Conservation (phyloP, 1,140 invertebrate species). For the Drosophila dunni region DNA sequence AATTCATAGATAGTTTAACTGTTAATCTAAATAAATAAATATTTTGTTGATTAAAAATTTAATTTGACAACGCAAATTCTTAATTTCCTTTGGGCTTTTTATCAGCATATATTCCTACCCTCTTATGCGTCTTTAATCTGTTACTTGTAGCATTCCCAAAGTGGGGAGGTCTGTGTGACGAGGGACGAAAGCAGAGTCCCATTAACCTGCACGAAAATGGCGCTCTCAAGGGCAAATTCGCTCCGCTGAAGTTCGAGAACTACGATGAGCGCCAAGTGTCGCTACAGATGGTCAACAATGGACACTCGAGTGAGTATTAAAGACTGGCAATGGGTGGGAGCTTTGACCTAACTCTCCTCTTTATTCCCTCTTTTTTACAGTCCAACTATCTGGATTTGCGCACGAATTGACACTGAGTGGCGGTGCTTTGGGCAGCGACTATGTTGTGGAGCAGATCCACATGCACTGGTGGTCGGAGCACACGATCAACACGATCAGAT, state of each 20-base stretch:
- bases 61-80: too few relatives aligned
- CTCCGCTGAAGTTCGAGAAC: slow-evolving; percentile 79
- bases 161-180: slow-evolving; percentile 85
- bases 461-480: slow-evolving; percentile 93
- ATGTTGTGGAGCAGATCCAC: slow-evolving; percentile 89
- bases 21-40: too few relatives aligned
- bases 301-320: slow-evolving; percentile 85
- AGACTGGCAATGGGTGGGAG: too few relatives aligned
- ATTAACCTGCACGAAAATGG: slow-evolving; percentile 82
- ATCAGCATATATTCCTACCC: neutral
- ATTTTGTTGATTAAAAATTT: too few relatives aligned
- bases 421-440: slow-evolving; percentile 86
- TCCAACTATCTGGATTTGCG: slow-evolving; percentile 84
- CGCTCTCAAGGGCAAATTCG: slow-evolving; percentile 77
- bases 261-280: slow-evolving; percentile 77
- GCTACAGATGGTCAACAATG: slow-evolving; percentile 85
- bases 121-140: neutral
- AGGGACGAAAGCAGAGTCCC: slow-evolving; percentile 85
- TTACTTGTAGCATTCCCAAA: slow-evolving; percentile 74
- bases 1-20: too few relatives aligned
- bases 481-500: slow-evolving; percentile 87
- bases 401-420: slow-evolving; percentile 84
- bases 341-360: too few relatives aligned
- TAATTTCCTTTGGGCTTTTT: too few relatives aligned
- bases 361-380: slow-evolving; percentile 42